Base-by-base conservation (phyloP, 2,113 vertebrate species). In the Anoplopoma fimbria region DNA sequence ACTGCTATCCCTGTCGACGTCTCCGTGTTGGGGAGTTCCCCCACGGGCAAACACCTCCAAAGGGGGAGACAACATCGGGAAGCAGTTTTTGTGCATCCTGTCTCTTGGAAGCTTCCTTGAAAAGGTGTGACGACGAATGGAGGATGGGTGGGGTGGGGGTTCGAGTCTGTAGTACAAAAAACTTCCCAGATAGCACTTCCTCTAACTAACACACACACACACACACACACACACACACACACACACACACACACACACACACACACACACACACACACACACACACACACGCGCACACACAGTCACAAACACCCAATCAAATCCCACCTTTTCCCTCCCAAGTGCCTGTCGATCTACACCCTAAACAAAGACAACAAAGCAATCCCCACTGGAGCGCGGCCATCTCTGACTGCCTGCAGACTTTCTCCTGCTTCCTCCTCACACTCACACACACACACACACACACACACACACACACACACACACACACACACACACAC, bases 341-440 rank as follows among this genome's bases (percentile, higher is more conserved):
- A 36, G 86, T 86, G 90, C 61, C 42, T 70, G 68, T 73, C 72
- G 63, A 89, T 93, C 86, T 78, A 77, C 86, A 83, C 83, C 88
- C 81, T 82, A 86, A 91, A 91, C 87, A 92, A 90, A 92, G 81
- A 81, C 90, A 90, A 92, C 88, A 93, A 91, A 94, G 91, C 69
- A 90, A 91, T 87, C 84, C 93, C 87, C 91, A 72, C 60, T 83
- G 87, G 93, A 90, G 68, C 69, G 79, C 27, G 85, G 74, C 87
- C 90, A 75, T 90, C 84, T 85, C 82, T 81, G 75, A 69, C 74
- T 82, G 76, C 81, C 79, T 70, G 67, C 71, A 81, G 62, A 47
- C 45, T 47, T 45, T 47, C 55, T 49, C 57, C 62, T 68, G 61
- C 64, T 57, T 83, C 25, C 33, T 6, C 45, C 19, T 42, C 25